These are phyloP conservation scores for Anastrepha obliqua DNA, from an alignment of 1,140 invertebrate species.

Conservation along the genomic window DNA sequence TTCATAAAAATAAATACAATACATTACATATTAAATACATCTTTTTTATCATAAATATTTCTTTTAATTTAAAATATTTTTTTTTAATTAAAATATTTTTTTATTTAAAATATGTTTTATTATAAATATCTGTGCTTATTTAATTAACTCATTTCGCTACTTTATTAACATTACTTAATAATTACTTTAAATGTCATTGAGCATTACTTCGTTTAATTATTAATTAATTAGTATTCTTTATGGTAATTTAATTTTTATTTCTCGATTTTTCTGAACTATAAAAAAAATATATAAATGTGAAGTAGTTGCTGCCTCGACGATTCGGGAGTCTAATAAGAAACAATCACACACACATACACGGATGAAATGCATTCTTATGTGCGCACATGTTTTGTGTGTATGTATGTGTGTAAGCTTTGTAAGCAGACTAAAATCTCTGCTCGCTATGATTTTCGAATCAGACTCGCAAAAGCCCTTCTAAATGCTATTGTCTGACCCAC, in stretches of 20 bases:
- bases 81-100: neutral
- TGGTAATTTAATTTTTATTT: no score
- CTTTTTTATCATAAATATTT: neutral
- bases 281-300: neutral
- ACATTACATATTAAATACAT: conserved; percentile 30
- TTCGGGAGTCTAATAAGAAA: conserved; percentile 74
- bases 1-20: conserved; percentile 40
- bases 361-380: no score
- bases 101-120: neutral
- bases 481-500: conserved; percentile 18
- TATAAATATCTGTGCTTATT: neutral
- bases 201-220: conserved; percentile 11
- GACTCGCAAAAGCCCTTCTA: conserved; percentile 71
- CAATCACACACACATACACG: neutral
- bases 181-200: conserved; percentile 17
- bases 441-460: conserved; percentile 67
- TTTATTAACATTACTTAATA: conserved; percentile 2
- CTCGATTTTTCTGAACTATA: no score
- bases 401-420: neutral
- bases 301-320: conserved; percentile 60
- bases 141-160: neutral
- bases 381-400: neutral
- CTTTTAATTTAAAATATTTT: neutral
- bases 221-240: conserved; percentile 1
- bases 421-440: neutral